phyloP scores from a whole-genome alignment of 2,797 vertebrate genomes.

The Bradypus variegatus region DNA sequence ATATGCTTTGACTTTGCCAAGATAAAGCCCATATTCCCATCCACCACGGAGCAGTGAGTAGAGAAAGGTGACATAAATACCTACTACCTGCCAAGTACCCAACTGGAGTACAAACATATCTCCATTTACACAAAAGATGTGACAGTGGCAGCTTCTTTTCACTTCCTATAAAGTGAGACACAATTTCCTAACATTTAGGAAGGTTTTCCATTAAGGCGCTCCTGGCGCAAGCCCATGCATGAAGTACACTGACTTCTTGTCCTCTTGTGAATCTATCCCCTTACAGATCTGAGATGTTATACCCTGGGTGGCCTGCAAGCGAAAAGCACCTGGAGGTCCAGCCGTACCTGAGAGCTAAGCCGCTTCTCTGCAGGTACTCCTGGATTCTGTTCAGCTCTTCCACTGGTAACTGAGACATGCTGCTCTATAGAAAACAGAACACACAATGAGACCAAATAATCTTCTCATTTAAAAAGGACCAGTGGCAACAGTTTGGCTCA shows the following conservation, averaged over 20 bases:
- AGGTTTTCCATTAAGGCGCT: not conserved
- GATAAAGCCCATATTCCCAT: not conserved
- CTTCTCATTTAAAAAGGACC: not conserved
- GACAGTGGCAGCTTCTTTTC: no score
- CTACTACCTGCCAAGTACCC: not conserved
- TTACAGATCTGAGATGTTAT: no score
- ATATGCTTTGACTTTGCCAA: no score
- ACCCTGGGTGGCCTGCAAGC: rapidly evolving
- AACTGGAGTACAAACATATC: rapidly evolving
- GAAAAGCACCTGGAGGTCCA: rapidly evolving
- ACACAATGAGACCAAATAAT: not conserved
- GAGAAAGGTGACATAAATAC: rapidly evolving
- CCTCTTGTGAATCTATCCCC: not conserved
- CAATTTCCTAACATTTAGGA: rapidly evolving
- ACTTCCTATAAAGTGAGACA: no score
- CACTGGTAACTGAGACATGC: constrained; percentile 87
- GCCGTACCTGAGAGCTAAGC: constrained; percentile 88
- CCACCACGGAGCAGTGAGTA: rapidly evolving
- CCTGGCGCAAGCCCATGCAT: not conserved
- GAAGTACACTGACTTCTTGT: rapidly evolving
- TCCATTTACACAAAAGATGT: rapidly evolving
- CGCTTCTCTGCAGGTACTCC: constrained; percentile 90
- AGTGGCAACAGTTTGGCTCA: not conserved
- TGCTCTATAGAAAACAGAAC: constrained; percentile 80
- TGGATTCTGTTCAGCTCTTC: constrained; percentile 95